A percentile compares a stretch with the other conserved stretches of the same genome.
Evolutionary conservation across 2,888 invertebrate species (phyloP).

Genomic region (Cetonia aurata): DNA sequence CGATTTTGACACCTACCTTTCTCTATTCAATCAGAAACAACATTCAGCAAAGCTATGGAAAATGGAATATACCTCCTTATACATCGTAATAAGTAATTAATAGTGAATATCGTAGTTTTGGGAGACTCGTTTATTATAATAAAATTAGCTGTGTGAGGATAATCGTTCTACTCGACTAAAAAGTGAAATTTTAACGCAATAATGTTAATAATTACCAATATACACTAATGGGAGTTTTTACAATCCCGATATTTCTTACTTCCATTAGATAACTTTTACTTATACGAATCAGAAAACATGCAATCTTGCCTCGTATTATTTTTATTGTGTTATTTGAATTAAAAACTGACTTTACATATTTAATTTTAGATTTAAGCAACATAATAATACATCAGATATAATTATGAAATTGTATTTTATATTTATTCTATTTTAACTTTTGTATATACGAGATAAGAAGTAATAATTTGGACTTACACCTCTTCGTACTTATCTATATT

Average conservation of each 20-base stretch:
- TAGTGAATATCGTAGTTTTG: too few species aligned
- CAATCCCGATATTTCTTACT: conserved; percentile 25
- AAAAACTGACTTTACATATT: conserved; percentile 37
- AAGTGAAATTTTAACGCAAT: conserved; percentile 23
- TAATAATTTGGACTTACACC: conserved; percentile 30
- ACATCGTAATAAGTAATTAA: too few species aligned
- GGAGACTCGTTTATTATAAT: too few species aligned
- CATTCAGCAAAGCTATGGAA: too few species aligned
- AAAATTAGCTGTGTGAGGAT: background rate
- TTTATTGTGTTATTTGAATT: conserved; percentile 11
- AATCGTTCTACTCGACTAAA: background rate
- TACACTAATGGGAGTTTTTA: conserved; percentile 18
- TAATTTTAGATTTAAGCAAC: conserved; percentile 24
- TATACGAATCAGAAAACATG: conserved; percentile 49
- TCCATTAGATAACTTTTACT: conserved; percentile 1
- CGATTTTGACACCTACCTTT: conserved; percentile 7
- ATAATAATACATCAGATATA: conserved; percentile 26
- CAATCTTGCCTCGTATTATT: conserved; percentile 56
- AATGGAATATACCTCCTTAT: too few species aligned
- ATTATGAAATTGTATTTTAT: conserved; percentile 22
- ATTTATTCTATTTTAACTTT: conserved; percentile 40
- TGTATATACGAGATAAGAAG: conserved; percentile 35
- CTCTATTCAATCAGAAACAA: conserved; percentile 6
- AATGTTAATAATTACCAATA: background rate
- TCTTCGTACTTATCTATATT: conserved; percentile 20